Evolutionary conservation across 2,797 vertebrate species (phyloP).

Genomic region (Paedocypris micromegethes): DNA sequence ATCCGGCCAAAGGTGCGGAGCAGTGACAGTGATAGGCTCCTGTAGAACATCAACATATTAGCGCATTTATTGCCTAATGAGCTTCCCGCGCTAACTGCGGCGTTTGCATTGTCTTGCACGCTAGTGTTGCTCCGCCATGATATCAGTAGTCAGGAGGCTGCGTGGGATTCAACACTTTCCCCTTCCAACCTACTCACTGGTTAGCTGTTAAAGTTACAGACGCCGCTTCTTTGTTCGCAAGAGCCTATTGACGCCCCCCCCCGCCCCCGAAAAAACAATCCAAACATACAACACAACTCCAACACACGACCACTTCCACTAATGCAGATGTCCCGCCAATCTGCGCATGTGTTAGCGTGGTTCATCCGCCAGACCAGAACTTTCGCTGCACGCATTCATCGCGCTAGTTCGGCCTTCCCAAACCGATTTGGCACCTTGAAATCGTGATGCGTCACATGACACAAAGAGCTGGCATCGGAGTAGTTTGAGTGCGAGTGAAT

Average conservation of each 20-base stretch:
- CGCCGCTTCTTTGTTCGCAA: constrained; percentile 44
- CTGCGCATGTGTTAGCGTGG: not conserved
- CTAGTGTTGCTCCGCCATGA: constrained; percentile 43
- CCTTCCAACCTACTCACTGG: constrained; percentile 50
- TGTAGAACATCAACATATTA: too few species aligned
- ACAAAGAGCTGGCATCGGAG: constrained; percentile 17
- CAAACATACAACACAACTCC: constrained; percentile 15
- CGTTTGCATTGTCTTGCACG: constrained; percentile 42
- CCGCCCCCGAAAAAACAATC: constrained; percentile 15
- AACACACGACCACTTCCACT: constrained; percentile 1
- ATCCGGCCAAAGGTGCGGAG: too few species aligned
- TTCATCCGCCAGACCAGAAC: too few species aligned
- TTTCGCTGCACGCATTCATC: too few species aligned
- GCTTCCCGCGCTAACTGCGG: constrained; percentile 29
- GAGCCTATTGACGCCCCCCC: constrained; percentile 34
- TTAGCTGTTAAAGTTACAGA: constrained; percentile 51
- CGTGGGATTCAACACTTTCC: constrained; percentile 53
- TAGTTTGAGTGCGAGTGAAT: constrained; percentile 27
- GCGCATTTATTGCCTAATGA: constrained; percentile 10
- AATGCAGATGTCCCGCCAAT: constrained; percentile 23
- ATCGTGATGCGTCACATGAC: constrained; percentile 8
- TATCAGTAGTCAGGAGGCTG: constrained; percentile 52
- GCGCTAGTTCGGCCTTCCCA: too few species aligned
- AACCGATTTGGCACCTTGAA: not conserved
- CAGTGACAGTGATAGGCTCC: too few species aligned